Evolutionary conservation across 2,797 vertebrate genomes (phyloP).

Genomic region (Sebastes itinus): DNA sequence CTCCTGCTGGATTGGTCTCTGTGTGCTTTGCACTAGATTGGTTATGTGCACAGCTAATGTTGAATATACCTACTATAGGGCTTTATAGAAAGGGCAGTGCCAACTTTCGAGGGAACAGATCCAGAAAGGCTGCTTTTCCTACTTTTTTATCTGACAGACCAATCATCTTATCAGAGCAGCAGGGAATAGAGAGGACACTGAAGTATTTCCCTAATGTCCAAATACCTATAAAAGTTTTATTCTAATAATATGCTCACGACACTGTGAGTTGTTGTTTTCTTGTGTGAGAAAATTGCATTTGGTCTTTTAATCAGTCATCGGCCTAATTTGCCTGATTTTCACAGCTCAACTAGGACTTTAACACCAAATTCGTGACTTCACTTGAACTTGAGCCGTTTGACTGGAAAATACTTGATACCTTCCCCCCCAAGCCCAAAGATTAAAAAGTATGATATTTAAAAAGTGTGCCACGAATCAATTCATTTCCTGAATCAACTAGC

Average conservation of each 20-base stretch:
- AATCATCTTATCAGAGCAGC: neutral
- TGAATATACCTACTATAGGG: neutral
- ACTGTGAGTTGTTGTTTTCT: neutral
- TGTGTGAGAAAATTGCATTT: neutral
- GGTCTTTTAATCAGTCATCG: neutral
- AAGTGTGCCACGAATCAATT: no score
- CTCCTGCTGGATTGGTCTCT: conserved; percentile 13
- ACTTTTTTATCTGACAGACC: neutral
- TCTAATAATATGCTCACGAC: neutral
- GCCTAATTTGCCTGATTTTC: neutral
- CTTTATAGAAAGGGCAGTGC: neutral
- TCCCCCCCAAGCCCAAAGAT: no score
- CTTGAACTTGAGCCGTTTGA: no score
- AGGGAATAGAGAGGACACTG: neutral
- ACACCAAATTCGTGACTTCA: no score
- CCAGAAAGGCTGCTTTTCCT: neutral
- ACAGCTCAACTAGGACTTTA: no score
- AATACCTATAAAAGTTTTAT: neutral
- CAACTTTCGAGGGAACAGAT: neutral
- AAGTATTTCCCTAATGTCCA: neutral
- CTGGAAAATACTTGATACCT: no score
- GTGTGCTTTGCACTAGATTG: neutral
- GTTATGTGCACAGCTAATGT: conserved; percentile 3
- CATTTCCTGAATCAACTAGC: no score
- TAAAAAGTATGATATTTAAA: no score